Evolutionary conservation across 2,888 invertebrate species (phyloP), one percentile per base, ranked within the genome.

Genomic region (Xylota sylvarum): DNA sequence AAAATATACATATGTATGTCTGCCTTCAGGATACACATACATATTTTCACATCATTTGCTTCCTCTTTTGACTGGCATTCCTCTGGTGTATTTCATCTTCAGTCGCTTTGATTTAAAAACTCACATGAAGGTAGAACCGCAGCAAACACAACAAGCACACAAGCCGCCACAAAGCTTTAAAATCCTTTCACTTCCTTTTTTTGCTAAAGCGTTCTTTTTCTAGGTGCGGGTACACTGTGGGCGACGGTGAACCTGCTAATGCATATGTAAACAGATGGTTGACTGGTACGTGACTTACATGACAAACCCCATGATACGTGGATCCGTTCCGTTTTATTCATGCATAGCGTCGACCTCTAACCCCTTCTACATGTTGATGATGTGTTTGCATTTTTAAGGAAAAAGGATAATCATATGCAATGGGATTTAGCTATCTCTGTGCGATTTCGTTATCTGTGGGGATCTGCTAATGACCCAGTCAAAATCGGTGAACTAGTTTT

Each of bases 211-310:
- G 19, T 50, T 27, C 17, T 19, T 19, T 32, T 40, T n/a, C 60
- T 40, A 46, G 40, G 40, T 52, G 14, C 37, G 10, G 9, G 10
- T 12, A 23, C n/a, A 14, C n/a, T 58, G 37, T 67, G 58, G 48
- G 69, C 48, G 37, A 58, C 40, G 48, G 69, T 69, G 69, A 56
- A 17, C 46, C 65, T 67, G 30, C 12, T 67, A 50, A 58, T 67
- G 67, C 77, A 77, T 77, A 67, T 67, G 77, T 48, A 77, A 77
- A 77, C 77, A 77, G 58, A 67, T 58, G 67, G 58, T 48, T 67
- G 67, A 60, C 77, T 77, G 35, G 48, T n/a, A 67, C 77, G 77
- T 77, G 77, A 77, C 77, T 67, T 50, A 48, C 46, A 67, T 77
- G 58, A n/a, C 56, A 77, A 77, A 40, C 4, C 23, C 43, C 19